phyloP scores from a whole-genome alignment of 2,113 vertebrate species.

The Cephalopholis sonnerati region DNA sequence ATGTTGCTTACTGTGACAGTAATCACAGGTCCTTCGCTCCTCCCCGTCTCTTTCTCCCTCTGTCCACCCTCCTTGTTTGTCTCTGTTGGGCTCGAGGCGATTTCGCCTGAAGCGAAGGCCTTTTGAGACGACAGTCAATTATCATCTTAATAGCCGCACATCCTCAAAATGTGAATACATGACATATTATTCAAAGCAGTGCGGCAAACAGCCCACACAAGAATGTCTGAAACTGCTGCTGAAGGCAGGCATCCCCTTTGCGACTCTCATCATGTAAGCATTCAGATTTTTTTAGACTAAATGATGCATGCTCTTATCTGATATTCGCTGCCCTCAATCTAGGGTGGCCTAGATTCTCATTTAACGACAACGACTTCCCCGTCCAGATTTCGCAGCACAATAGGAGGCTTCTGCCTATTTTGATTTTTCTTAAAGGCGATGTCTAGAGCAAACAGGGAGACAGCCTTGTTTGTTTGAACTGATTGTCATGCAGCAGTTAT shows the following conservation, averaged over 20 bases:
- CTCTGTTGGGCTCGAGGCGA: constrained; percentile 47
- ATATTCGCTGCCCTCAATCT: constrained; percentile 54
- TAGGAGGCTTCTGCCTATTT: background rate
- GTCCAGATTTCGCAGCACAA: constrained; percentile 43
- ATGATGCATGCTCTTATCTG: constrained; percentile 52
- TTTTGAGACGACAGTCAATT: constrained; percentile 54
- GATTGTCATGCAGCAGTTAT: constrained; percentile 59
- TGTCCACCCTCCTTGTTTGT: constrained; percentile 50
- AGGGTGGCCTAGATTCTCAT: constrained; percentile 52
- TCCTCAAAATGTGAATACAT: constrained; percentile 32
- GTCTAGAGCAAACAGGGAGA: constrained; percentile 26
- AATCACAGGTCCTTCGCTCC: constrained; percentile 55
- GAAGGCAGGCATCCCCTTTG: constrained; percentile 13
- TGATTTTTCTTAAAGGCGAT: constrained; percentile 25
- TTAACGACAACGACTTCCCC: constrained; percentile 27
- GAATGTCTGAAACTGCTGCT: constrained; percentile 14
- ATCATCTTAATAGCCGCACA: constrained; percentile 51
- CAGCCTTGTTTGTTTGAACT: constrained; percentile 56
- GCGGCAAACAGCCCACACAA: constrained; percentile 19
- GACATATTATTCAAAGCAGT: constrained; percentile 11
- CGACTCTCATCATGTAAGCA: constrained; percentile 19
- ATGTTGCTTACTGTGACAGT: constrained; percentile 60
- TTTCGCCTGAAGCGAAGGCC: constrained; percentile 44
- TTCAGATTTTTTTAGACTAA: constrained; percentile 30
- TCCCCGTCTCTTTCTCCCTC: constrained; percentile 18